Percentiles rank a stretch among this genome's conserved stretches.
These are phyloP conservation scores for Acronicta aceris DNA, from an alignment of 2,888 invertebrate genomes.

Conservation along the genomic window DNA sequence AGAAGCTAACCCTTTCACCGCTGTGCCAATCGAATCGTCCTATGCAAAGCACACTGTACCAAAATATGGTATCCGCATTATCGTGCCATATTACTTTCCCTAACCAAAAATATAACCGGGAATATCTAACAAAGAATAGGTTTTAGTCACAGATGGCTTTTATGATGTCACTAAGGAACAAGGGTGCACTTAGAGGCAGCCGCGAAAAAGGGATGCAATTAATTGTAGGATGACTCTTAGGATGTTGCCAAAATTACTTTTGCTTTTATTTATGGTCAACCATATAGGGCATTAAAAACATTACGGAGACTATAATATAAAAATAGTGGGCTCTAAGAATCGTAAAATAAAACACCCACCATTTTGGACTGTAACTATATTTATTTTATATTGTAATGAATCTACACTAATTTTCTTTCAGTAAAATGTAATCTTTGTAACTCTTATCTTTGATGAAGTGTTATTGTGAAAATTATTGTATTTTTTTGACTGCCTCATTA, in stretches of 20 bases:
- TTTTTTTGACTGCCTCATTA: too few relatives aligned
- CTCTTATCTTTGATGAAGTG: too few relatives aligned
- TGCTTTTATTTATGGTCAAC: neutral
- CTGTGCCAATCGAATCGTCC: too few relatives aligned
- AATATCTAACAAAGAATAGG: conserved; percentile 2
- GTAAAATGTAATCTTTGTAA: too few relatives aligned
- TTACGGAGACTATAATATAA: neutral
- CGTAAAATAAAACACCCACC: neutral
- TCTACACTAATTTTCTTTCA: too few relatives aligned
- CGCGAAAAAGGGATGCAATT: conserved; percentile 32
- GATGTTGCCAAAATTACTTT: conserved; percentile 9
- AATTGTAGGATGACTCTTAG: conserved; percentile 24
- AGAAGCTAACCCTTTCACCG: too few relatives aligned
- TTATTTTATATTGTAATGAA: neutral
- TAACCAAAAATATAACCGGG: too few relatives aligned
- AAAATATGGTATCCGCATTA: too few relatives aligned
- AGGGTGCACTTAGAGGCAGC: conserved; percentile 37
- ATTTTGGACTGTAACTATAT: neutral
- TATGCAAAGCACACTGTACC: too few relatives aligned
- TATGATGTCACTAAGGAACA: conserved; percentile 25
- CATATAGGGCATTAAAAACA: neutral
- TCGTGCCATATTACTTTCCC: too few relatives aligned
- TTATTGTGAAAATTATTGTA: too few relatives aligned
- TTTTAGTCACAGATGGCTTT: conserved; percentile 34
- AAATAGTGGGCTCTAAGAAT: neutral